Conservation (phyloP, 2,888 invertebrate species). For the Drosophila kuntzei region DNA sequence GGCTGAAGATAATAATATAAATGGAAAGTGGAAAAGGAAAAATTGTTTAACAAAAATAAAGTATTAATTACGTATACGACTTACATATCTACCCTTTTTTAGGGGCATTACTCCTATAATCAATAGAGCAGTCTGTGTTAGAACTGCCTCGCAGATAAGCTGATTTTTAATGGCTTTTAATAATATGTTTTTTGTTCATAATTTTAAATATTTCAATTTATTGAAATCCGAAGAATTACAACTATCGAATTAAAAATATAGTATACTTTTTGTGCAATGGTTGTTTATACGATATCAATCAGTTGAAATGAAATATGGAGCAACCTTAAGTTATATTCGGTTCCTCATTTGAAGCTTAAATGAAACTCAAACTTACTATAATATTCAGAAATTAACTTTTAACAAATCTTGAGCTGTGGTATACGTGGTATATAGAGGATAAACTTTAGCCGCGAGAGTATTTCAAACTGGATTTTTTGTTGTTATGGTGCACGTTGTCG, state of each 20-base stretch:
- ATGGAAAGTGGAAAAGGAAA: too few species aligned
- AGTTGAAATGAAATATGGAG: background rate
- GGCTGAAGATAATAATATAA: too few species aligned
- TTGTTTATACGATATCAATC: background rate
- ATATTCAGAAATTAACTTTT: background rate
- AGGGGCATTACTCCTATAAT: too few species aligned
- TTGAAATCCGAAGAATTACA: too few species aligned
- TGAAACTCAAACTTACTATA: background rate
- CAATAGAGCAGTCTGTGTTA: too few species aligned
- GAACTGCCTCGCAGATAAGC: too few species aligned
- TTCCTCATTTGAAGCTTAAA: background rate
- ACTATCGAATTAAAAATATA: background rate
- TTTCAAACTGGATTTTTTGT: slow-evolving; percentile 11
- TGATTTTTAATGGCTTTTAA: too few species aligned
- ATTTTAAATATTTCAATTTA: too few species aligned
- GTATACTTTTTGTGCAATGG: slow-evolving; percentile 6
- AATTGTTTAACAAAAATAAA: too few species aligned
- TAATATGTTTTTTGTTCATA: too few species aligned
- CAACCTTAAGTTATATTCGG: background rate
- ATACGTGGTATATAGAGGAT: slow-evolving; percentile 35
- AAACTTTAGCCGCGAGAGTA: background rate
- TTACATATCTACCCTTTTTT: background rate
- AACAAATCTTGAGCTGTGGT: background rate
- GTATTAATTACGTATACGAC: background rate
- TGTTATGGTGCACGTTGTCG: slow-evolving; percentile 17